These are phyloP conservation scores for Hydropsyche betteni DNA, from an alignment of 2,888 invertebrate genomes.

Conservation along the genomic window DNA sequence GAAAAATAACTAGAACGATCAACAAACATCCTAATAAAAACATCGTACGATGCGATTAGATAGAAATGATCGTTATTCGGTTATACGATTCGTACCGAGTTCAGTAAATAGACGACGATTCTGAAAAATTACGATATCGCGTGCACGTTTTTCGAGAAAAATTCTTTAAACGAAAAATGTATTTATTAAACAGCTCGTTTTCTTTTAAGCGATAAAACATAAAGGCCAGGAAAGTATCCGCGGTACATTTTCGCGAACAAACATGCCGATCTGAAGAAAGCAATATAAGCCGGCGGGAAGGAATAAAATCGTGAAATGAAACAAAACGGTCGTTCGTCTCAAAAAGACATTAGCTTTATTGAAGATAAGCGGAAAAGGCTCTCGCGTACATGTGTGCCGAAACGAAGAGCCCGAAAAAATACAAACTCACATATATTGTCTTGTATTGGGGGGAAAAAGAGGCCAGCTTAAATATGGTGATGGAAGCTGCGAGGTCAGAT, in stretches of 20 bases:
- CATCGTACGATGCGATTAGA: too few species aligned
- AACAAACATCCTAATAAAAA: too few species aligned
- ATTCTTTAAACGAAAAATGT: constrained; percentile 24
- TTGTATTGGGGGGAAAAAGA: constrained; percentile 16
- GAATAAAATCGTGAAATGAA: too few species aligned
- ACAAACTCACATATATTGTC: constrained; percentile 6
- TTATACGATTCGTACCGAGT: too few species aligned
- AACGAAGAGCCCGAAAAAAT: not conserved
- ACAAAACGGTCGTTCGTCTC: constrained; percentile 4
- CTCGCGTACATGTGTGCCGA: not conserved
- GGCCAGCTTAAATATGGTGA: constrained; percentile 26
- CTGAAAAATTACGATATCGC: constrained; percentile 22
- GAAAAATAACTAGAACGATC: too few species aligned
- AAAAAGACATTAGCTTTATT: constrained; percentile 30
- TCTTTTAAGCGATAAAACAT: too few species aligned
- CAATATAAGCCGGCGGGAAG: too few species aligned
- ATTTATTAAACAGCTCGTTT: constrained; percentile 22
- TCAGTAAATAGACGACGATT: not conserved
- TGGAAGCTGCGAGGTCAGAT: constrained; percentile 32
- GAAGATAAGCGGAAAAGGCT: constrained; percentile 18
- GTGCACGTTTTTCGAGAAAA: not conserved
- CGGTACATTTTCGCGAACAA: too few species aligned
- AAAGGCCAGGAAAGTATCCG: too few species aligned
- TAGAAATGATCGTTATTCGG: too few species aligned
- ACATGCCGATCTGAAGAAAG: too few species aligned